These are phyloP conservation scores for Portunus trituberculatus DNA, from an alignment of 1,140 invertebrate genomes.

Conservation along the genomic window DNA sequence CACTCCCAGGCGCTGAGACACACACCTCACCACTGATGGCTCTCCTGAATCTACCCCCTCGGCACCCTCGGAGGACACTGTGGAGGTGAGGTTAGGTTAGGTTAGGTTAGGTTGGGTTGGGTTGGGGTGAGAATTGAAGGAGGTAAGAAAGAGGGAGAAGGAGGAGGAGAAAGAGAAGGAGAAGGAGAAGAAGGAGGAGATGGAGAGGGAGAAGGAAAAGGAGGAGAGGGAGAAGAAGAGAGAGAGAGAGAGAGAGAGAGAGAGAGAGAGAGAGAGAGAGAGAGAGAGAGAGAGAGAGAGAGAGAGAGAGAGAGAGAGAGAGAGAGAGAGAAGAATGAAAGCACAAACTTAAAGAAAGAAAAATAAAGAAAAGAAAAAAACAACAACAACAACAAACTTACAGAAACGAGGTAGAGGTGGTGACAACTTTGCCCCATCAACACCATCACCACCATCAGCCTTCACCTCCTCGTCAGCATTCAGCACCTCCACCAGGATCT, in stretches of 20 bases:
- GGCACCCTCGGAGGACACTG: background rate
- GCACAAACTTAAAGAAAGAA: background rate
- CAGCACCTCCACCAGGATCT: conserved; percentile 58
- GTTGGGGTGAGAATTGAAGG: too few relatives aligned
- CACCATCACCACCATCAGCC: background rate
- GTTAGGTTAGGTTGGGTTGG: too few relatives aligned
- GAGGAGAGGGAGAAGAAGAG: too few relatives aligned
- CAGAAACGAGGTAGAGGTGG: too few relatives aligned
- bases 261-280: too few relatives aligned
- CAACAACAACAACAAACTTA: background rate
- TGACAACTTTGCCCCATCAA: too few relatives aligned
- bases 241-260: too few relatives aligned
- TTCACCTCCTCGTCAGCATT: background rate
- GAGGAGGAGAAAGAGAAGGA: too few relatives aligned
- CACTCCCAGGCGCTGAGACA: conserved; percentile 60
- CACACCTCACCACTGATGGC: conserved; percentile 54
- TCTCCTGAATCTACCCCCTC: background rate
- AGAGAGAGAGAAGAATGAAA: background rate
- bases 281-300: too few relatives aligned
- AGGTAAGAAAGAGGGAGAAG: too few relatives aligned
- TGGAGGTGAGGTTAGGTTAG: background rate
- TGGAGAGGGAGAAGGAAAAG: too few relatives aligned
- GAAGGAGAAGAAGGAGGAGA: too few relatives aligned
- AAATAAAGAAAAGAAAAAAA: background rate
- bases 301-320: background rate